phyloP scores from a whole-genome alignment of 2,113 vertebrate genomes.

The Microtus montanus region DNA sequence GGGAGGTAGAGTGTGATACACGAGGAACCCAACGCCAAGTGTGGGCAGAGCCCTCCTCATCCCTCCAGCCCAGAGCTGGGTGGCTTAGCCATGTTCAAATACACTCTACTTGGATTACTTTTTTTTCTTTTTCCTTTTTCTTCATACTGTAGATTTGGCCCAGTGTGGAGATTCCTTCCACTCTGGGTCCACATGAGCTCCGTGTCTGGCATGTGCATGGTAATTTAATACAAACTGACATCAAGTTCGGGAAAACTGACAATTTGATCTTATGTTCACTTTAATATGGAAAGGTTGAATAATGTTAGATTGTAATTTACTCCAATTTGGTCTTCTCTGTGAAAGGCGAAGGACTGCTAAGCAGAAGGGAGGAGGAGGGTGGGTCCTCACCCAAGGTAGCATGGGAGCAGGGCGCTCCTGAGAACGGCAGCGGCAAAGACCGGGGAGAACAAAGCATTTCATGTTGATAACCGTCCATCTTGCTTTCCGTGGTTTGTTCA shows the following conservation, averaged over 20 bases:
- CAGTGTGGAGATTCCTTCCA: conserved; percentile 62
- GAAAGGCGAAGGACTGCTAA: neutral
- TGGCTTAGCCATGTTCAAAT: conserved; percentile 46
- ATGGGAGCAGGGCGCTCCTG: neutral
- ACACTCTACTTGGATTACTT: neutral
- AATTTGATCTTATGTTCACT: conserved; percentile 61
- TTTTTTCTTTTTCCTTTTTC: neutral
- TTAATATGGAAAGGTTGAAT: conserved; percentile 67
- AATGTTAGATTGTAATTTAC: neutral
- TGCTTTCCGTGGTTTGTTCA: neutral
- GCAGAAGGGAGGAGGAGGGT: no score
- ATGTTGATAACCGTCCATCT: neutral
- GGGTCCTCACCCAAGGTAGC: neutral
- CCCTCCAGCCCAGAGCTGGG: conserved; percentile 13
- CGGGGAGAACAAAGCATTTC: neutral
- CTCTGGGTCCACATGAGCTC: conserved; percentile 49
- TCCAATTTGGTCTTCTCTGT: conserved; percentile 46
- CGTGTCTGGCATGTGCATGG: conserved; percentile 44
- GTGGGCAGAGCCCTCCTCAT: neutral
- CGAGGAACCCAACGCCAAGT: neutral
- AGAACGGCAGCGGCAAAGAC: accelerated
- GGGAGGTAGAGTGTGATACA: conserved; percentile 40
- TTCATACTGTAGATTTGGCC: conserved; percentile 63
- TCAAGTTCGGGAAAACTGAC: conserved; percentile 61
- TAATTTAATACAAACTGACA: conserved; percentile 71